Conservation (phyloP, 2,888 invertebrate genomes). For the Beris chalybata region DNA sequence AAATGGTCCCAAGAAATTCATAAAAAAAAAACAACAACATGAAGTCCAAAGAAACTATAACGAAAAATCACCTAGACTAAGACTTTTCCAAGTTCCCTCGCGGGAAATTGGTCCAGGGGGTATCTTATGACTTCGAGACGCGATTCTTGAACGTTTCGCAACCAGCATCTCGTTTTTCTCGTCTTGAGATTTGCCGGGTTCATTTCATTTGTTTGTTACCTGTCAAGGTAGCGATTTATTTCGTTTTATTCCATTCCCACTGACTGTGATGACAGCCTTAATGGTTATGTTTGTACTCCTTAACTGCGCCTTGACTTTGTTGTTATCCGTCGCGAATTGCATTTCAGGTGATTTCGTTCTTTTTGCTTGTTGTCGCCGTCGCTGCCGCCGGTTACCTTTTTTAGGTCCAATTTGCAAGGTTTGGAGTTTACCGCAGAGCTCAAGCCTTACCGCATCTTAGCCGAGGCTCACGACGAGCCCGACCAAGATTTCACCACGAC, state of each 20-base stretch:
- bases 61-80: not conserved
- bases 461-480: too few species aligned
- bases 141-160: not conserved
- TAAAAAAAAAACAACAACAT: not conserved
- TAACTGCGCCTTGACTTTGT: conserved; percentile 23
- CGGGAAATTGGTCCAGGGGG: not conserved
- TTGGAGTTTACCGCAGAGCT: too few species aligned
- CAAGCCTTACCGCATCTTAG: too few species aligned
- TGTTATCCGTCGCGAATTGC: conserved; percentile 17
- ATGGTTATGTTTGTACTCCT: conserved; percentile 32
- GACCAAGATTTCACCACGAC: not conserved
- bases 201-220: conserved; percentile 44
- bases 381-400: not conserved
- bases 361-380: not conserved
- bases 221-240: conserved; percentile 44
- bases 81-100: conserved; percentile 2
- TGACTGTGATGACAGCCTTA: conserved; percentile 30
- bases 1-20: not conserved
- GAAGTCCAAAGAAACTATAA: not conserved
- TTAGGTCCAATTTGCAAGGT: not conserved
- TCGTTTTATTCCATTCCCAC: conserved; percentile 33
- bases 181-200: conserved; percentile 37
- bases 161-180: conserved; percentile 17
- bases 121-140: conserved; percentile 18
- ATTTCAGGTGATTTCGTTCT: not conserved